Evolutionary conservation across 30 jellyfish, hydroid and myxozoan genomes (phyloP).

Genomic region (Aurelia aurita complex sp. Pacific): DNA sequence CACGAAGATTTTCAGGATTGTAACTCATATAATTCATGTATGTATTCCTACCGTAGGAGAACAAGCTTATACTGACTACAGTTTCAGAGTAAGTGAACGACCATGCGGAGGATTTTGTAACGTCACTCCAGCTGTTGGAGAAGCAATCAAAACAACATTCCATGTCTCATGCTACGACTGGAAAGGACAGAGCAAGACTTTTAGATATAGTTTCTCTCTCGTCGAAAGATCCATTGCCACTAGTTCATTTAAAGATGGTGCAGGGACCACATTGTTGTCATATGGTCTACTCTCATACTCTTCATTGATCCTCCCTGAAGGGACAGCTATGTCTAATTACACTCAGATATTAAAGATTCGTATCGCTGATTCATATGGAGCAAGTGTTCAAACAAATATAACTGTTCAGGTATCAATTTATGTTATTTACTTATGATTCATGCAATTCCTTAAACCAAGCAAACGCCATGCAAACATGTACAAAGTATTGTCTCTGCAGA

Average conservation of each 20-base stretch:
- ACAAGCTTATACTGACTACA: slow-evolving; percentile 2
- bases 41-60: background rate
- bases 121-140: slow-evolving; percentile 6
- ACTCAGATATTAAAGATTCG: background rate
- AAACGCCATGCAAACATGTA: too few species aligned
- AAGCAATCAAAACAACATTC: slow-evolving; percentile 6
- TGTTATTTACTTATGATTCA: background rate
- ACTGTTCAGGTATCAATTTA: background rate
- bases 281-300: background rate
- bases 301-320: slow-evolving; percentile 1
- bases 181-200: background rate
- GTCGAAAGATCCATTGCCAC: background rate
- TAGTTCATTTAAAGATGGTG: slow-evolving; percentile 1
- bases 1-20: too few species aligned
- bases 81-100: background rate
- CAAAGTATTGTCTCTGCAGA: too few species aligned
- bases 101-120: slow-evolving; percentile 17
- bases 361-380: slow-evolving; percentile 4
- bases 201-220: slow-evolving; percentile 1
- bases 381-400: background rate
- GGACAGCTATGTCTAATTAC: background rate
- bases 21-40: too few species aligned
- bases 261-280: background rate
- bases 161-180: slow-evolving; percentile 2
- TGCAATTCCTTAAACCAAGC: too few species aligned